Percentiles rank a stretch among this genome's conserved stretches.
These are phyloP conservation scores for Silurus asotus DNA, from an alignment of 2,113 vertebrate genomes.

Conservation along the genomic window DNA sequence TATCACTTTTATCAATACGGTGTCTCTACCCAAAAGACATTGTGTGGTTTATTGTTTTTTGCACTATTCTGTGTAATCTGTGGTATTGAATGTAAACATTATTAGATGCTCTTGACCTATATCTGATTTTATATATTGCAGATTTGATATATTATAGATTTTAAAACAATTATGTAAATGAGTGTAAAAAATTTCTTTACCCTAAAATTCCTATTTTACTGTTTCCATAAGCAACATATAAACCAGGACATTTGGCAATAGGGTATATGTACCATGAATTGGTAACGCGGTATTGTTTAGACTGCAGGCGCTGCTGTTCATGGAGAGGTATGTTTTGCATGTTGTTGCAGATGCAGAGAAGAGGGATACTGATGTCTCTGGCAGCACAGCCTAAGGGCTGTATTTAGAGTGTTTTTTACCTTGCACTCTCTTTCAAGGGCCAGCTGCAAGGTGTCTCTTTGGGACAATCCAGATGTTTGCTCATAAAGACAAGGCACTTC, in stretches of 20 bases:
- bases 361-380: constrained; percentile 34
- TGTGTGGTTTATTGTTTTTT: background rate
- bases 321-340: constrained; percentile 44
- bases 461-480: constrained; percentile 71
- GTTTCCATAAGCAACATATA: background rate
- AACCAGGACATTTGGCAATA: background rate
- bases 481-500: constrained; percentile 64
- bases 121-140: background rate
- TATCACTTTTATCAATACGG: background rate
- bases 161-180: background rate
- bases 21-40: background rate
- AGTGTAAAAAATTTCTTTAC: too few relatives aligned
- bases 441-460: constrained; percentile 65
- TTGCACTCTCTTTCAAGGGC: constrained; percentile 62
- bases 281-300: background rate
- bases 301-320: constrained; percentile 11
- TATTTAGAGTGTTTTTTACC: constrained; percentile 47
- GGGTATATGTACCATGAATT: background rate
- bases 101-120: background rate
- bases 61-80: background rate
- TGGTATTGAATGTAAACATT: background rate
- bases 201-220: background rate
- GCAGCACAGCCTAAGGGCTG: constrained; percentile 40
- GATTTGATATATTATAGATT: background rate
- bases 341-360: constrained; percentile 25